phyloP scores from a whole-genome alignment of 2,888 invertebrate genomes.

The Entomobrya proxima region DNA sequence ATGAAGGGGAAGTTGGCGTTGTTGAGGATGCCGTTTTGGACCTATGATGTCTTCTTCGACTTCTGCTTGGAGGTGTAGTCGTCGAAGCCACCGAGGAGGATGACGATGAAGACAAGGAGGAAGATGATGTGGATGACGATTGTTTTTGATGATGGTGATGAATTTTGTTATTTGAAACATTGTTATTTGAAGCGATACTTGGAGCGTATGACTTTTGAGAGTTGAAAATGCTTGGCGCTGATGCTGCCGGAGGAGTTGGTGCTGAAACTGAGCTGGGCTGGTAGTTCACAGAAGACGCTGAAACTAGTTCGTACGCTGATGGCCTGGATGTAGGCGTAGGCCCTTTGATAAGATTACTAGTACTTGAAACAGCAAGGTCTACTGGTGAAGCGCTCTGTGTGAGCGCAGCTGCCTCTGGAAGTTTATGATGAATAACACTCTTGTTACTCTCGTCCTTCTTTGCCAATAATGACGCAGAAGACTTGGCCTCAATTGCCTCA shows the following conservation, averaged over 20 bases:
- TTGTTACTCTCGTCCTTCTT: conserved; percentile 42
- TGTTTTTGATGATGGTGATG: background rate
- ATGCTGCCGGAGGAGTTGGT: conserved; percentile 43
- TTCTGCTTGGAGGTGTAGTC: conserved; percentile 15
- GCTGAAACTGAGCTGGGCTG: conserved; percentile 32
- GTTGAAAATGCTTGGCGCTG: background rate
- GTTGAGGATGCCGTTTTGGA: conserved; percentile 26
- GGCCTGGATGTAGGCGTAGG: conserved; percentile 37
- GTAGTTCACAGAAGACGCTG: conserved; percentile 27
- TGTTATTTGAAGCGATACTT: background rate
- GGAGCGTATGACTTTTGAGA: conserved; percentile 18
- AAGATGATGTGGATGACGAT: background rate
- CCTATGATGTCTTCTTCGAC: conserved; percentile 58
- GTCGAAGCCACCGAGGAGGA: conserved; percentile 14
- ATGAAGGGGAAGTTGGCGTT: conserved; percentile 56
- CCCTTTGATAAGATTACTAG: conserved; percentile 27
- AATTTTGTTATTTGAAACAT: no score
- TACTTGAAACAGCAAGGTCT: background rate
- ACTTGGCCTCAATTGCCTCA: conserved; percentile 65
- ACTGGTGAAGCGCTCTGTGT: conserved; percentile 19
- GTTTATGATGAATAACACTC: conserved; percentile 19
- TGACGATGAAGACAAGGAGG: background rate
- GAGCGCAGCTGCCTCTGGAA: conserved; percentile 57
- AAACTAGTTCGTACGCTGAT: conserved; percentile 17
- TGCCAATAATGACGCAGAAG: conserved; percentile 38